Evolutionary conservation across 2,113 vertebrate species (phyloP), one percentile per base, ranked within the genome.

Genomic region (Hassar affinis): DNA sequence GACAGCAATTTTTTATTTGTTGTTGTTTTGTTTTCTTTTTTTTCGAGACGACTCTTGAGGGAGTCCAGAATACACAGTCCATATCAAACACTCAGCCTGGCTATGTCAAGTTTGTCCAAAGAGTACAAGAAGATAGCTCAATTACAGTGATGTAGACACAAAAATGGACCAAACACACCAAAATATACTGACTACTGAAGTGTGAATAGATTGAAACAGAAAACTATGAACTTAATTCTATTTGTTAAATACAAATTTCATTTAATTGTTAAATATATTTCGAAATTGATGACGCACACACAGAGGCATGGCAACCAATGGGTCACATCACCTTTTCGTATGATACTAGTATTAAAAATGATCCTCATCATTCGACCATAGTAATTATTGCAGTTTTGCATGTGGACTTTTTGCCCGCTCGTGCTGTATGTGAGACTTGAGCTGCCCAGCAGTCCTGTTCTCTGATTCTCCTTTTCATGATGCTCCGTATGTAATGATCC

Each of bases 51-150:
- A 42, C 47, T 56, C 74, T 64, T 79, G 47, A 64, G 78, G 71
- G 78, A 80, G 69, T 52, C 17, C 25, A 75, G 27, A 74, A 59
- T 51, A 61, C 68, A 85, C 66, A 74, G 78, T 35, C 33, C 72
- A 83, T 47, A 77, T 77, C 72, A 66, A 83, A 83, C 42, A 77
- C 72, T 78, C 59, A 52, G 59, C 30, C 81, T 51, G 68, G 35
- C 71, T 38, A 62, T 64, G 69, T 64, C 68, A 61, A 49, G 71
- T 64, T 76, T 77, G 72, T 68, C 47, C 49, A 83, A 30, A 35
- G 81, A 77, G 61, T 38, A 54, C 47, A 27, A 83, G 59, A 54
- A 25, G 61, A 83, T n/a, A 77, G 77, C 72, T 77, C 74, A 77
- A 77, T 54, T 59, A 74, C 71, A 25, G 2, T 7, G 25, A 25